Percentiles rank a stretch among this genome's conserved stretches.
These are phyloP conservation scores for Patella pellucida DNA, from an alignment of 2,888 invertebrate genomes.

Conservation along the genomic window DNA sequence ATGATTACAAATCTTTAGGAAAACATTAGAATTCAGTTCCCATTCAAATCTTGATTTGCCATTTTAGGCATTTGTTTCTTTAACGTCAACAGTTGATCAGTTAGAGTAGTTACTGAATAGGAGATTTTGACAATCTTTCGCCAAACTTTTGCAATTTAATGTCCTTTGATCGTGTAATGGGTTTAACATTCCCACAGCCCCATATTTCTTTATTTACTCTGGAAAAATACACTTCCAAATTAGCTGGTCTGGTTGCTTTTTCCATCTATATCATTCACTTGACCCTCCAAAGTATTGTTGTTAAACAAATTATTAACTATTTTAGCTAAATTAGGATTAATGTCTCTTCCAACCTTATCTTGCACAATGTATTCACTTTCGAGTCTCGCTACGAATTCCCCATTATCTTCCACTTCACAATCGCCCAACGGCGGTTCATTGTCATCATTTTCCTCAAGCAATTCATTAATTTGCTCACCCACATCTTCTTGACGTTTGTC, in stretches of 20 bases:
- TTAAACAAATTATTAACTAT: neutral
- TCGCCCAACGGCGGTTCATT: no score
- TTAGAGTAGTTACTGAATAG: neutral
- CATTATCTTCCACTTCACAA: neutral
- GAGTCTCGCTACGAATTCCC: neutral
- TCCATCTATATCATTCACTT: neutral
- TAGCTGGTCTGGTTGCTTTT: neutral
- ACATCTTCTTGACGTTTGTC: neutral
- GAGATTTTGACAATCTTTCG: neutral
- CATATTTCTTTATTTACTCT: neutral
- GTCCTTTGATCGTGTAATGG: neutral
- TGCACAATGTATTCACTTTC: neutral
- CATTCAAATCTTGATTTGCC: neutral
- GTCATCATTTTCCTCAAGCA: neutral
- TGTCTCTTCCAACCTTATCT: neutral
- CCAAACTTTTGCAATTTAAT: neutral
- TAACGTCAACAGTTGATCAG: neutral
- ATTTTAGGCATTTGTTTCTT: neutral
- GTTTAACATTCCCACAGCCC: neutral
- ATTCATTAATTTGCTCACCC: neutral
- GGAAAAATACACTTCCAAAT: neutral
- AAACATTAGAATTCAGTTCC: constrained; percentile 14
- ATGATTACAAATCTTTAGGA: neutral
- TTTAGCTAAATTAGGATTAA: neutral
- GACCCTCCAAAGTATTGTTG: neutral